Evolutionary conservation across 2,888 invertebrate species (phyloP), one percentile per base, ranked within the genome.

Genomic region (Microchrysa polita): DNA sequence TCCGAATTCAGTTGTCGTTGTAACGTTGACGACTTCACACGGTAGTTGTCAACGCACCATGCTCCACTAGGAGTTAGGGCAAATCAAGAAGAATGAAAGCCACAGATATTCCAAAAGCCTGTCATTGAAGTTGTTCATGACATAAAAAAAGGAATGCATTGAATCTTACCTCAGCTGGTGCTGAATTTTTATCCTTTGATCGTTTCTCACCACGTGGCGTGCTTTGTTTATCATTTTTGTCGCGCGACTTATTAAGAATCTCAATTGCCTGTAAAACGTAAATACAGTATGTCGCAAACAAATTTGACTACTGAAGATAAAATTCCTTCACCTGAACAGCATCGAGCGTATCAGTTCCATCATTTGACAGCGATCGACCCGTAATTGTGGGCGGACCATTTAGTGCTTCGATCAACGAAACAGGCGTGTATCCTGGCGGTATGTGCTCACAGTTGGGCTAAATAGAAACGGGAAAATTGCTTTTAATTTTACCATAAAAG

Each of bases 321-420:
- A 63, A 42, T 40, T 42, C 2, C 27, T 2, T 34, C 27, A 73
- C 61, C 40, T 63, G 53, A 52, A 73, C 65, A 44, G 88, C 87
- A 73, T 80, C 80, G 1, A 90, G 88, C 77, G 91, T 91, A 48
- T 87, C 82, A 71, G 81, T 69, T 82, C 81, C 77, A 88, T 87
- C 67, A 88, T 88, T 44, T 1, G 78, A 78, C 74, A 79, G 80
- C 23, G 79, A 75, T 4, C 82, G 79, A 14, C 79, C 79, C 69
- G 81, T 80, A 75, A 80, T 82, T 65, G 83, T 83, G 14, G 84
- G 92, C 7, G 96, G 97, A 0, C 98, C 98, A 86, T 98, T 98
- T 72, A 98, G 87, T 2, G 98, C 98, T 86, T 98, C 98, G 78
- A 98, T 93, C 71, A 98, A 87, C 0, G 97, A 94, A 71, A 98